A percentile compares a stretch with the other conserved stretches of the same genome.
Evolutionary conservation across 2,888 invertebrate species (phyloP).

Genomic region (Glaucopsyche alexis): DNA sequence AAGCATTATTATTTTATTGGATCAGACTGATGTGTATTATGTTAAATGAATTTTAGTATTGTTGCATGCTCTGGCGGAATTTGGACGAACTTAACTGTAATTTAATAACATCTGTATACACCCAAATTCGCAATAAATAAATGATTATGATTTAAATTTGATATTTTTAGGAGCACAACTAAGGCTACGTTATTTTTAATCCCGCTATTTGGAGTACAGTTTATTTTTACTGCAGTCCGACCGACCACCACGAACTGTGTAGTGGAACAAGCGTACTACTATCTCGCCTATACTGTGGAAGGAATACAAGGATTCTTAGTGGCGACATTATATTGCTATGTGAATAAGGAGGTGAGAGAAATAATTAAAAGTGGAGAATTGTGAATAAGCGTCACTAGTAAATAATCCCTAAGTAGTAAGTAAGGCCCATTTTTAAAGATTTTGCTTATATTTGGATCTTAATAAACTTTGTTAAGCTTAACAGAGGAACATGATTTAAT

Average conservation of each 20-base stretch:
- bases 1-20: too few relatives aligned
- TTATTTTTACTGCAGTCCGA: slow-evolving; percentile 80
- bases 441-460: background rate
- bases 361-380: slow-evolving; percentile 15
- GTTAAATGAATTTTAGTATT: too few relatives aligned
- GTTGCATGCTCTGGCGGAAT: too few relatives aligned
- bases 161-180: slow-evolving; percentile 75
- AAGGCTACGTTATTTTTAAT: slow-evolving; percentile 84
- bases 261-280: slow-evolving; percentile 79
- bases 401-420: background rate
- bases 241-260: slow-evolving; percentile 73
- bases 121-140: too few relatives aligned
- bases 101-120: too few relatives aligned
- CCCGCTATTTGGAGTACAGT: slow-evolving; percentile 85
- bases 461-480: background rate
- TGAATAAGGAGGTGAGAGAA: slow-evolving; percentile 80
- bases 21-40: too few relatives aligned
- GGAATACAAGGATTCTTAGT: slow-evolving; percentile 82
- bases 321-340: slow-evolving; percentile 83
- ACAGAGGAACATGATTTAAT: background rate
- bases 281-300: slow-evolving; percentile 79
- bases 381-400: background rate
- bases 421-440: slow-evolving; percentile 5
- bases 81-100: too few relatives aligned
- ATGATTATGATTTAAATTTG: slow-evolving; percentile 41